Base-by-base conservation (phyloP, 2,113 vertebrate species). In the Cyanoliseus patagonus region DNA sequence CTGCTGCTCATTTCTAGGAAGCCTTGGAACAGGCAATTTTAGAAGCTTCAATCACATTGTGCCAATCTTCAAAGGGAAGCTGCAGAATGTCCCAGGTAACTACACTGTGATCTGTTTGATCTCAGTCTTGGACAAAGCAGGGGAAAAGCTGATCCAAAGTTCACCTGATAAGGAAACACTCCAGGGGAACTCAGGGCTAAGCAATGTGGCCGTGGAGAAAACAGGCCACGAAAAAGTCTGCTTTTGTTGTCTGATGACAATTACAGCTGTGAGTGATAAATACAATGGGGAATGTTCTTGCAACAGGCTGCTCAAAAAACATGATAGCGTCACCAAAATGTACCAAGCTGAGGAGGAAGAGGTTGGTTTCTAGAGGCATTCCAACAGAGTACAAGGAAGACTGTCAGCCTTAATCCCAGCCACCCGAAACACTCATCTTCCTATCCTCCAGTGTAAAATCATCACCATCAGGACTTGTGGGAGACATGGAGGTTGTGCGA, bases 91-190 rank as follows among this genome's bases (percentile, higher is more conserved):
- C 35, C 44, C 47, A 12, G 68, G 23, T 37, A 51, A 77, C 24
- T 35, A 11, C 12, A 3, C 44, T 9, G 11, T 3, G 75, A 83
- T 37, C 1, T 2, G 30, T 24, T 33, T 83, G 79, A 70, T 41
- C 61, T 79, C 55, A 53, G 67, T 13, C 70, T 67, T 42, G 42
- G 46, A 57, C 47, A 90, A 61, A 59, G 51, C 20, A 53, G 24
- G 37, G 79, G 42, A 83, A 92, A 85, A 72, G 72, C 68, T 44
- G 52, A 90, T 83, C 63, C 89, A 92, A 92, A 94, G 83, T 66
- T 72, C 76, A 68, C 59, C n/a, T 42, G 86, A 88, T 57, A 86
- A 85, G 77, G 63, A 81, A 51, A 27, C 13, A 31, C 35, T 64
- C n/a, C 61, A n/a, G 30, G 13, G 49, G 30, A 92, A 22, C 16